These are phyloP conservation scores for Eospalax fontanierii DNA, from an alignment of 2,797 vertebrate genomes.

Conservation along the genomic window DNA sequence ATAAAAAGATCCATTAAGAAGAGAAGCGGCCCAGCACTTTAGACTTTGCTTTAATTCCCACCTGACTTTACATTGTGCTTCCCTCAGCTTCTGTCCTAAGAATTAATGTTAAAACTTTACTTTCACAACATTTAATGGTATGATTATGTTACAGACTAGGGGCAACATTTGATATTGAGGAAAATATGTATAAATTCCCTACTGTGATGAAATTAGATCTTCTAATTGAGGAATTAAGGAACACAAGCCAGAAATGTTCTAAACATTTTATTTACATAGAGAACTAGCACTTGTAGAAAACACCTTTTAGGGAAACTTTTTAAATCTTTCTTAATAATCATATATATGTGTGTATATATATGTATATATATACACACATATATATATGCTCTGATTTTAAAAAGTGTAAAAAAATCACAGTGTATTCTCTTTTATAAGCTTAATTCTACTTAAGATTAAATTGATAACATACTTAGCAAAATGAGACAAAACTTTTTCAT, in stretches of 20 bases:
- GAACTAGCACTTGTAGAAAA: background rate
- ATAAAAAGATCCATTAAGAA: background rate
- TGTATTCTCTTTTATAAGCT: background rate
- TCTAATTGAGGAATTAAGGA: slow-evolving; percentile 11
- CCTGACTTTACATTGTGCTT: background rate
- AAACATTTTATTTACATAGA: background rate
- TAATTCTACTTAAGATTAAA: background rate
- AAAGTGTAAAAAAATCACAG: background rate
- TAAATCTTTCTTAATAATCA: background rate
- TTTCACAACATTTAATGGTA: background rate
- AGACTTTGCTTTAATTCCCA: background rate
- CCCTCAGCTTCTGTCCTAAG: background rate
- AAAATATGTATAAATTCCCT: background rate
- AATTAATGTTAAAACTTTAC: background rate
- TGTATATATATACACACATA: too few species aligned
- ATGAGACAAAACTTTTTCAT: background rate
- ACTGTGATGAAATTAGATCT: background rate
- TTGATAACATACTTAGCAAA: background rate
- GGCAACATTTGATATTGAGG: background rate
- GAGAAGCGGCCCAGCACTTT: background rate
- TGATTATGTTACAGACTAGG: background rate
- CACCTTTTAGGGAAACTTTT: background rate
- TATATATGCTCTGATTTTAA: background rate
- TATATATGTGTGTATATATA: too few species aligned
- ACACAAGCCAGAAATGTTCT: background rate